Evolutionary conservation across 2,797 vertebrate species (phyloP).

Genomic region (Cynopterus sphinx): DNA sequence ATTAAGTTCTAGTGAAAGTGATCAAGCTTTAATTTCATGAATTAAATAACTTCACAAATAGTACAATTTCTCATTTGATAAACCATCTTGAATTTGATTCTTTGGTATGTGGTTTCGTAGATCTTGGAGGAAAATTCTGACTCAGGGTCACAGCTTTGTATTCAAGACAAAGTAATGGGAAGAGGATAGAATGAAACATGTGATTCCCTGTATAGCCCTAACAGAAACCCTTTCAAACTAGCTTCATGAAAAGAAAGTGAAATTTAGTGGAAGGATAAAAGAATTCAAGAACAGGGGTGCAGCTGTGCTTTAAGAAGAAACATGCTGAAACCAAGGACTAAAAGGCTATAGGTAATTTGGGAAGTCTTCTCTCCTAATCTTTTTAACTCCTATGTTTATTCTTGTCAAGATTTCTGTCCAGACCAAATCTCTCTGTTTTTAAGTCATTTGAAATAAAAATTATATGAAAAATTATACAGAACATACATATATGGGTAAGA

Average conservation of each 20-base stretch:
- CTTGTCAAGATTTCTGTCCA: background rate
- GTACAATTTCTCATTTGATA: background rate
- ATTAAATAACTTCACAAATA: constrained; percentile 34
- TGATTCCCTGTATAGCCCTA: background rate
- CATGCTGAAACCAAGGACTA: background rate
- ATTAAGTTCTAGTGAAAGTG: constrained; percentile 45
- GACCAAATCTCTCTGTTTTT: background rate
- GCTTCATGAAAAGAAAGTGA: background rate
- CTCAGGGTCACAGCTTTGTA: background rate
- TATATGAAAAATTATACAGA: background rate
- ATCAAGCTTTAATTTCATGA: background rate
- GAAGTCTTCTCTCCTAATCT: background rate
- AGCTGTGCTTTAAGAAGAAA: background rate
- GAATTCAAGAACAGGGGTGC: background rate
- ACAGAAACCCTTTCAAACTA: background rate
- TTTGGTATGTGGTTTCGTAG: background rate
- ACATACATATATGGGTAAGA: background rate
- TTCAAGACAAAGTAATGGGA: constrained; percentile 5
- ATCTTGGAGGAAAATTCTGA: constrained; percentile 27
- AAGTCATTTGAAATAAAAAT: constrained; percentile 5
- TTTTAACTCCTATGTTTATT: background rate
- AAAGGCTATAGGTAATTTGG: background rate
- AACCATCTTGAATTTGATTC: background rate
- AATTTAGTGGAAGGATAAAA: constrained; percentile 16
- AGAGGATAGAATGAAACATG: background rate